Evolutionary conservation across 2,113 vertebrate genomes (phyloP), one percentile per base, ranked within the genome.

Genomic region (Opisthocomus hoazin): DNA sequence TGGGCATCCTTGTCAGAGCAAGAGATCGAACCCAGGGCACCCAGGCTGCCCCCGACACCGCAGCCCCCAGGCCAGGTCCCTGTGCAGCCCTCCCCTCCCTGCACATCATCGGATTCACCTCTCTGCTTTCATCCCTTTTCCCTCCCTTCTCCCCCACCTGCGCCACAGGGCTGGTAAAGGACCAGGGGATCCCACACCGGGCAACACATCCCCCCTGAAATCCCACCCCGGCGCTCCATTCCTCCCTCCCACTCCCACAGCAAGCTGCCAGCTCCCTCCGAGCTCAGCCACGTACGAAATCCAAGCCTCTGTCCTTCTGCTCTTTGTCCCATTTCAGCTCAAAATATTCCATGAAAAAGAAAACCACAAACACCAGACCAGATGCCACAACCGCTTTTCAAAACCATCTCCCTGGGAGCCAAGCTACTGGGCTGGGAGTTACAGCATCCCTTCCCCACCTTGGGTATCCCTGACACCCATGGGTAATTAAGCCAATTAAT

Each of bases 91-190:
- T 32, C 19, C 34, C 26, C 58, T 53, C 66, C 26, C 36, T 17
- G 32, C 15, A 3, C 1, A 1, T 14, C 4, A 0, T 2, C 37
- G 27, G 45, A 7, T 45, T 81, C 24, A 19, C 19, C 12, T 20
- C 76, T 51, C 27, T 1, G 0, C 22, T 11, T 66, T 21, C 48
- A 37, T 26, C 48, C 45, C 23, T 57, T 50, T 17, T 23, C 27
- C 34, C 11, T 73, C 23, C 37, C 23, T 39, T 58, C n/a, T 16
- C 8, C 58, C 23, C 61, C 39, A 16, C 21, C 75, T 9, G 29
- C 45, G 23, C 50, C 51, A 24, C 8, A 3, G 39, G 34, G 27
- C 27, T 78, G 8, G 24, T 5, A 21, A 56, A 71, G 69, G 37
- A 14, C 12, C 2, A 1, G 32, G 21, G 21, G 15, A n/a, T 30